Conservation (phyloP, 2,888 invertebrate species). For the Patella caerulea region DNA sequence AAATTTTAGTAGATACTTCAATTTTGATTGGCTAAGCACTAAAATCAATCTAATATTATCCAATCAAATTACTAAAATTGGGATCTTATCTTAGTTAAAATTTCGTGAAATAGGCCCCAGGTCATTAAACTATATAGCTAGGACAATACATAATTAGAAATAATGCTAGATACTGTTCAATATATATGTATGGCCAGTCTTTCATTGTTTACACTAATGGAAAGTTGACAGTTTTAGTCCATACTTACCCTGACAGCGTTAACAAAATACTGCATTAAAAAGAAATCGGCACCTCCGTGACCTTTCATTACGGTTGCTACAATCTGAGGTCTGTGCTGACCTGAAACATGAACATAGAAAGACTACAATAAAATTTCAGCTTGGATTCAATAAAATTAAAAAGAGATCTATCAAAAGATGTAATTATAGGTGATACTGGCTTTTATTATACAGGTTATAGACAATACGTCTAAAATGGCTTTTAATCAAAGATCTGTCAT, state of each 20-base stretch:
- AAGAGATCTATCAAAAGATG: too few relatives aligned
- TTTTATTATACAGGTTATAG: not conserved
- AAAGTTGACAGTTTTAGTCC: not conserved
- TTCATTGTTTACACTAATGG: not conserved
- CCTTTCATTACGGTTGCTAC: constrained; percentile 45
- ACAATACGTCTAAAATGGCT: not conserved
- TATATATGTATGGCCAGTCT: too few relatives aligned
- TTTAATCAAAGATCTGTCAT: not conserved
- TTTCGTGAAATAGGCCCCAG: too few relatives aligned
- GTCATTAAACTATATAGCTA: too few relatives aligned
- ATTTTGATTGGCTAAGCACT: too few relatives aligned
- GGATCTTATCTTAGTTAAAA: too few relatives aligned
- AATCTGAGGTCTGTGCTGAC: constrained; percentile 19
- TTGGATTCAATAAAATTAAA: not conserved
- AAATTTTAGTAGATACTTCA: too few relatives aligned
- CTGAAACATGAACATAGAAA: constrained; percentile 18
- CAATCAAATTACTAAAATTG: too few relatives aligned
- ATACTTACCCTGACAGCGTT: constrained; percentile 54
- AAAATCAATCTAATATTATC: too few relatives aligned
- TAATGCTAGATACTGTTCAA: too few relatives aligned
- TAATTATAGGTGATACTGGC: too few relatives aligned
- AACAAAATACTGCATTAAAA: constrained; percentile 62
- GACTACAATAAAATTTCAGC: not conserved
- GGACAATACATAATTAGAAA: too few relatives aligned
- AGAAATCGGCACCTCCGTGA: constrained; percentile 68